Evolutionary conservation across 1,140 invertebrate genomes (phyloP).

Genomic region (Polypedilum pembai): DNA sequence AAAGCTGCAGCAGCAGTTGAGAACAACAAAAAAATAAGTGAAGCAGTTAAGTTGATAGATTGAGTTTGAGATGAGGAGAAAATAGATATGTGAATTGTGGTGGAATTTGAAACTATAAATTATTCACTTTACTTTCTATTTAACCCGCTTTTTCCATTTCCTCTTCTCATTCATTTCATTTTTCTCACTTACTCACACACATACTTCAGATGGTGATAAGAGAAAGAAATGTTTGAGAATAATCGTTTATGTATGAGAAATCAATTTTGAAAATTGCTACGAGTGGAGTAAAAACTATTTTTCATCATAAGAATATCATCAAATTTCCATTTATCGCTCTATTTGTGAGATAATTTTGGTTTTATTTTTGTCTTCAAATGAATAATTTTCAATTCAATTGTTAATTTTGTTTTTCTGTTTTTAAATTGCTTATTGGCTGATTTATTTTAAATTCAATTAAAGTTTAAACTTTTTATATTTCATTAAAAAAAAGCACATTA

Average conservation of each 20-base stretch:
- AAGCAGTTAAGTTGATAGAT: too few relatives aligned
- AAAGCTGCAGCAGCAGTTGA: too few relatives aligned
- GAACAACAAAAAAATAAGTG: too few relatives aligned
- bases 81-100: background rate
- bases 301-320: constrained; percentile 26
- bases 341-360: constrained; percentile 22
- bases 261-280: constrained; percentile 15
- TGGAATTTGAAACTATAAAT: constrained; percentile 19
- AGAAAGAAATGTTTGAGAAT: background rate
- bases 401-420: background rate
- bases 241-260: constrained; percentile 28
- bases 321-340: constrained; percentile 4
- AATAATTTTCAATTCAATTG: background rate
- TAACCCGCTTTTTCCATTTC: background rate
- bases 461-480: too few relatives aligned
- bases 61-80: too few relatives aligned
- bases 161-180: background rate
- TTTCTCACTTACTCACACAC: background rate
- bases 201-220: background rate
- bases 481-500: too few relatives aligned
- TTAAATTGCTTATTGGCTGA: background rate
- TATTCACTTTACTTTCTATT: constrained; percentile 5
- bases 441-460: too few relatives aligned
- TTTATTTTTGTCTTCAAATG: background rate
- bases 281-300: constrained; percentile 2